Conservation (phyloP, 2,113 vertebrate genomes). For the Bubo blakistoni region DNA sequence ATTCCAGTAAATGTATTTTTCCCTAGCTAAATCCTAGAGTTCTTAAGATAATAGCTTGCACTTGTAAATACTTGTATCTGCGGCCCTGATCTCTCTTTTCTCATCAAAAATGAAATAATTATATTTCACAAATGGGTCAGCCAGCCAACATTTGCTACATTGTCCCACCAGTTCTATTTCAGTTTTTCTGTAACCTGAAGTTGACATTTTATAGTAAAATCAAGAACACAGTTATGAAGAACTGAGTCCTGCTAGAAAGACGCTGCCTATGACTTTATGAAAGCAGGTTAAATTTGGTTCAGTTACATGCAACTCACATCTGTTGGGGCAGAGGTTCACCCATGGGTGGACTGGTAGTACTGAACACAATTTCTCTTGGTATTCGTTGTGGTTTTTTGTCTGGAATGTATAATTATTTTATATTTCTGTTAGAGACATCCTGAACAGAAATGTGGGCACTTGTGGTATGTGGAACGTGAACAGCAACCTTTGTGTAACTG, state of each 20-base stretch:
- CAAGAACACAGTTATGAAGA: not conserved
- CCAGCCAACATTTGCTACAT: not conserved
- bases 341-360: not conserved
- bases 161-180: conserved; percentile 5
- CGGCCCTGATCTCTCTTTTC: conserved; percentile 44
- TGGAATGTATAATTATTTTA: not conserved
- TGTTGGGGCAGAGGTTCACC: not conserved
- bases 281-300: not conserved
- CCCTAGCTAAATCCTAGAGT: conserved; percentile 46
- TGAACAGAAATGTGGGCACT: not conserved
- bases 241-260: not conserved
- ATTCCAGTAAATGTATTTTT: conserved; percentile 60
- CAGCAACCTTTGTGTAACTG: not conserved
- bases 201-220: not conserved
- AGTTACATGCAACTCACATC: not conserved
- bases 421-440: not conserved
- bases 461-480: not conserved
- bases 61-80: conserved; percentile 59
- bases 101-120: conserved; percentile 51
- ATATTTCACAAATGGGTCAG: conserved; percentile 11
- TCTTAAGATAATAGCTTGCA: conserved; percentile 58
- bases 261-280: not conserved
- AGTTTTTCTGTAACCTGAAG: not conserved
- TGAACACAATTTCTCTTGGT: not conserved
- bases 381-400: not conserved